Conservation (phyloP, 2,113 vertebrate genomes). For the Symphodus melops region DNA sequence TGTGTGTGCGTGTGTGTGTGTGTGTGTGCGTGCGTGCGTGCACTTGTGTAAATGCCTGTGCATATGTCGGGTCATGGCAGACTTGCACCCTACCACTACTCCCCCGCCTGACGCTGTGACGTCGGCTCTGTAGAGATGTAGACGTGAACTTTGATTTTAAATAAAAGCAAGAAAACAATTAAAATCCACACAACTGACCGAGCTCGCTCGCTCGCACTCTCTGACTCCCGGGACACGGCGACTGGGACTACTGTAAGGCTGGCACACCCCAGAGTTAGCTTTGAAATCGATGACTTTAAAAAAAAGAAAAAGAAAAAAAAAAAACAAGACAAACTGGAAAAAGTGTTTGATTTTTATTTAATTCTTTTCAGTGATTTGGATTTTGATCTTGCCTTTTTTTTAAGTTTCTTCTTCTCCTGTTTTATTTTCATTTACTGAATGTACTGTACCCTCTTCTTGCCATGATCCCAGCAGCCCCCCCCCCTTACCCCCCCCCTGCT, state of each 20-base stretch:
- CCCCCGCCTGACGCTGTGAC: conserved; percentile 42
- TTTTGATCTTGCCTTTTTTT: conserved; percentile 70
- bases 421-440: conserved; percentile 70
- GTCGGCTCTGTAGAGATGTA: conserved; percentile 69
- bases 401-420: conserved; percentile 20
- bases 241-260: conserved; percentile 53
- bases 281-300: conserved; percentile 47
- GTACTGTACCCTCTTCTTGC: conserved; percentile 72
- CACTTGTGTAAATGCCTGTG: conserved; percentile 69
- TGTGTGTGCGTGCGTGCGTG: conserved; percentile 14
- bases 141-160: conserved; percentile 74
- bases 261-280: conserved; percentile 39
- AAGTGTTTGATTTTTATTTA: conserved; percentile 76
- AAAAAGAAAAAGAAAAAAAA: conserved; percentile 19
- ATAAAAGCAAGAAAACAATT: conserved; percentile 66
- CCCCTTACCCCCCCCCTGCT: not conserved
- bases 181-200: conserved; percentile 49
- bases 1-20: conserved; percentile 20
- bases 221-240: conserved; percentile 17
- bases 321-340: conserved; percentile 60
- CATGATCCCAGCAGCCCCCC: conserved; percentile 41
- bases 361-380: conserved; percentile 70
- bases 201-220: conserved; percentile 20
- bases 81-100: conserved; percentile 67
- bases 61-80: conserved; percentile 67